These are phyloP conservation scores for Marmota flaviventris DNA, from an alignment of 2,113 vertebrate genomes.

Conservation along the genomic window DNA sequence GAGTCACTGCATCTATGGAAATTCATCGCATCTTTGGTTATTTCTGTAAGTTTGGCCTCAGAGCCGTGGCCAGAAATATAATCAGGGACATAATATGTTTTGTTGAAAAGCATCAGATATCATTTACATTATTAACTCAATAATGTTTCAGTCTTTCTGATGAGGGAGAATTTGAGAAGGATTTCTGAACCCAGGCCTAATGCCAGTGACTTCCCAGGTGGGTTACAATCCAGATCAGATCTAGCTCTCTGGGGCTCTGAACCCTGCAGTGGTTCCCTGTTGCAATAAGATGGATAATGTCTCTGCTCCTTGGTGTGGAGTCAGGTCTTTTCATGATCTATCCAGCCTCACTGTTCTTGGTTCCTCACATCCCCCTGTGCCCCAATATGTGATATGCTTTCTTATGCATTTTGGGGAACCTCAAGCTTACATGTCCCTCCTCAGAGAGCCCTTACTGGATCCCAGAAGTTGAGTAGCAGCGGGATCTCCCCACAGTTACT, in stretches of 20 bases:
- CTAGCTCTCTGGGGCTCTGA: not conserved
- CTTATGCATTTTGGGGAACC: not conserved
- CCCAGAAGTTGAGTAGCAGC: not conserved
- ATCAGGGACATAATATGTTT: not conserved
- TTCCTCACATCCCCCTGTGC: not conserved
- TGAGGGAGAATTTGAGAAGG: not conserved
- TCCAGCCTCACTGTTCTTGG: not conserved
- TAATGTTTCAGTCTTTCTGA: not conserved
- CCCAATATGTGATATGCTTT: not conserved
- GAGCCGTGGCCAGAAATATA: not conserved
- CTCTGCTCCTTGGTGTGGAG: not conserved
- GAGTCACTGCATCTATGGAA: not conserved
- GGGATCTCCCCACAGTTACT: not conserved
- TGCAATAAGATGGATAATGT: not conserved
- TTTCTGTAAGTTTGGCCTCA: not conserved
- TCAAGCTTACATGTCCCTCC: not conserved
- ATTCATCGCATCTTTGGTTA: not conserved
- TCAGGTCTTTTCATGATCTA: not conserved
- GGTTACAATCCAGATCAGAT: not conserved
- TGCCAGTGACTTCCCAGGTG: not conserved
- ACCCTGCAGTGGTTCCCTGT: not conserved
- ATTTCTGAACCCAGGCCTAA: not conserved
- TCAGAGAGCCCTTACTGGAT: not conserved
- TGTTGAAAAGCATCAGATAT: not conserved
- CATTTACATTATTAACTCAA: not conserved